These are phyloP conservation scores for Geococcyx californianus DNA, from an alignment of 2,113 vertebrate species.

Conservation along the genomic window DNA sequence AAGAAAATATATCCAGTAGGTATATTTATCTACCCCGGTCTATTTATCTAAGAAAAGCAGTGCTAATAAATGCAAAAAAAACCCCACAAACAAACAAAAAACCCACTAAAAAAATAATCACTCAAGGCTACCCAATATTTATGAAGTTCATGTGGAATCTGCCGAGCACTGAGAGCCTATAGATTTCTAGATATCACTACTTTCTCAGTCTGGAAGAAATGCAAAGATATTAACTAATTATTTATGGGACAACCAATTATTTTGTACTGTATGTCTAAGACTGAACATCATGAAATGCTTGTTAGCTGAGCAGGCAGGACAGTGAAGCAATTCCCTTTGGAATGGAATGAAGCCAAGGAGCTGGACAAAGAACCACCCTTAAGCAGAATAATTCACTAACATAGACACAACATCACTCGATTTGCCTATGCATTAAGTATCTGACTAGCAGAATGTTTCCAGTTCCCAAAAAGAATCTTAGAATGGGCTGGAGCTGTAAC, in stretches of 20 bases:
- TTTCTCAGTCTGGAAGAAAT: neutral
- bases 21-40: too few relatives aligned
- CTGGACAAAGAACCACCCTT: neutral
- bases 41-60: neutral
- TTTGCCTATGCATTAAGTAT: neutral
- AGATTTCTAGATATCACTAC: constrained; percentile 2
- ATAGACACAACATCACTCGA: neutral
- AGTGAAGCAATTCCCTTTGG: neutral
- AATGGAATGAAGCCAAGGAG: neutral
- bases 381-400: neutral
- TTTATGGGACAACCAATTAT: constrained; percentile 10
- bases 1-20: neutral
- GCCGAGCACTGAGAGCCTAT: neutral
- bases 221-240: constrained; percentile 8
- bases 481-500: neutral
- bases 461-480: neutral
- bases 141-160: neutral
- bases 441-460: neutral
- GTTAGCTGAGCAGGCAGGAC: constrained; percentile 10
- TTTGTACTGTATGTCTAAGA: neutral
- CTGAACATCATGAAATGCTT: neutral
- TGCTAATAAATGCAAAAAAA: neutral
- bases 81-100: neutral
- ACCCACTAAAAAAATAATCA: neutral
- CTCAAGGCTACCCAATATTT: neutral